Conservation (phyloP, 2,888 invertebrate genomes). For the Cryptocephalus moraei region DNA sequence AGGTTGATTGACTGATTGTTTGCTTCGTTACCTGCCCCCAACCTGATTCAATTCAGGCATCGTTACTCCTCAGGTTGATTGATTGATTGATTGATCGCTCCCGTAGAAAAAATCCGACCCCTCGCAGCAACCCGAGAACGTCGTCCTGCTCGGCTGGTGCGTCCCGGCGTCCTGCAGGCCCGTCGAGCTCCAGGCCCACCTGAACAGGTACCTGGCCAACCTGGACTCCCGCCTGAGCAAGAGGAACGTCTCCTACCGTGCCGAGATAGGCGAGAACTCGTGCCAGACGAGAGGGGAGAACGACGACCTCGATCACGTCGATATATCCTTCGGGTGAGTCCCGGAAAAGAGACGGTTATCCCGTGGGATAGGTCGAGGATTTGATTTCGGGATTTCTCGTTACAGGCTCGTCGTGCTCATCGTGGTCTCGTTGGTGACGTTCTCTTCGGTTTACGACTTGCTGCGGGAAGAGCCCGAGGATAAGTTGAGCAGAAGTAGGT, state of each 20-base stretch:
- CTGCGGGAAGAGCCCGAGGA: slow-evolving; percentile 15
- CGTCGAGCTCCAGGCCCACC: slow-evolving; percentile 17
- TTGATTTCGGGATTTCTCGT: background rate
- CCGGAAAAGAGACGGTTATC: background rate
- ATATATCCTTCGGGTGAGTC: slow-evolving; percentile 22
- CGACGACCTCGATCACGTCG: slow-evolving; percentile 18
- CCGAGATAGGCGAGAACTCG: slow-evolving; percentile 14
- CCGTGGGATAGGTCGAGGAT: background rate
- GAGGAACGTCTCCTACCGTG: slow-evolving; percentile 19
- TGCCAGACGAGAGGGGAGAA: slow-evolving; percentile 19
- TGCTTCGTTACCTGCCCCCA: no score
- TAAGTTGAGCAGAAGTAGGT: slow-evolving; percentile 18
- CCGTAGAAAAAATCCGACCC: slow-evolving; percentile 20
- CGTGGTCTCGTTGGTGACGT: slow-evolving; percentile 13
- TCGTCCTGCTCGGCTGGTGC: slow-evolving; percentile 25
- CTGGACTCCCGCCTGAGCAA: slow-evolving; percentile 26
- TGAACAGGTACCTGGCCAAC: slow-evolving; percentile 18
- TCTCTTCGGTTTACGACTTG: slow-evolving; percentile 16
- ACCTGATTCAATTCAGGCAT: no score
- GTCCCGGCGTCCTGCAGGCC: slow-evolving; percentile 25
- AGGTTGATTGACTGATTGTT: no score
- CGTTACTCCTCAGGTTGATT: no score
- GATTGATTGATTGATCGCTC: no score
- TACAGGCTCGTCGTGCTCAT: slow-evolving; percentile 15
- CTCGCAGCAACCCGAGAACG: slow-evolving; percentile 24